Conservation (phyloP, 2,888 invertebrate genomes). For the Oscheius sp. region DNA sequence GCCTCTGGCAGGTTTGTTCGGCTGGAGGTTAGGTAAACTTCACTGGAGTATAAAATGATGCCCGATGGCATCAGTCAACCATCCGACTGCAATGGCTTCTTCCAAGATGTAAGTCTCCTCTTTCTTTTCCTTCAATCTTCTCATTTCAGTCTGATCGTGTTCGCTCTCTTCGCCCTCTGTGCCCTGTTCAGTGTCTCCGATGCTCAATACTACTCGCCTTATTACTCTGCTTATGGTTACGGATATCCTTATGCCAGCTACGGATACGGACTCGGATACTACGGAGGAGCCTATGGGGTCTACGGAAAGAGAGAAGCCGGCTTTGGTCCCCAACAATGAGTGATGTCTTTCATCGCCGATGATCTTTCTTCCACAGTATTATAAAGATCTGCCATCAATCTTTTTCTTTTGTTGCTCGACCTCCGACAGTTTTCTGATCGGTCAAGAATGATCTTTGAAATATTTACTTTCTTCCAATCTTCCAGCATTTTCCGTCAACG, state of each 20-base stretch:
- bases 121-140: neutral
- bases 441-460: neutral
- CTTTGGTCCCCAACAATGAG: slow-evolving; percentile 30
- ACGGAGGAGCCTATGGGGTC: slow-evolving; percentile 36
- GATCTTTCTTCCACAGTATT: neutral
- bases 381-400: slow-evolving; percentile 38
- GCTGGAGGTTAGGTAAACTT: too few relatives aligned
- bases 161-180: slow-evolving; percentile 22
- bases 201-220: slow-evolving; percentile 31
- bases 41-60: too few relatives aligned
- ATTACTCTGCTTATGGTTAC: slow-evolving; percentile 27
- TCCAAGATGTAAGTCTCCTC: slow-evolving; percentile 16
- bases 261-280: slow-evolving; percentile 35
- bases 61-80: neutral
- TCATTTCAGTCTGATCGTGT: slow-evolving; percentile 7
- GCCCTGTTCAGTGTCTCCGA: slow-evolving; percentile 11
- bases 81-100: slow-evolving; percentile 17
- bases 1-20: too few relatives aligned
- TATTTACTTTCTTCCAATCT: neutral
- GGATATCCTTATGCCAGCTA: slow-evolving; percentile 26
- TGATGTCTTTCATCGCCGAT: slow-evolving; percentile 7
- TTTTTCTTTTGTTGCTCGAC: neutral
- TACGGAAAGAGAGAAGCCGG: slow-evolving; percentile 44
- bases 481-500: too few relatives aligned
- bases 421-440: neutral